Evolutionary conservation across 1,140 invertebrate species (phyloP).

Genomic region (Heterodera schachtii): DNA sequence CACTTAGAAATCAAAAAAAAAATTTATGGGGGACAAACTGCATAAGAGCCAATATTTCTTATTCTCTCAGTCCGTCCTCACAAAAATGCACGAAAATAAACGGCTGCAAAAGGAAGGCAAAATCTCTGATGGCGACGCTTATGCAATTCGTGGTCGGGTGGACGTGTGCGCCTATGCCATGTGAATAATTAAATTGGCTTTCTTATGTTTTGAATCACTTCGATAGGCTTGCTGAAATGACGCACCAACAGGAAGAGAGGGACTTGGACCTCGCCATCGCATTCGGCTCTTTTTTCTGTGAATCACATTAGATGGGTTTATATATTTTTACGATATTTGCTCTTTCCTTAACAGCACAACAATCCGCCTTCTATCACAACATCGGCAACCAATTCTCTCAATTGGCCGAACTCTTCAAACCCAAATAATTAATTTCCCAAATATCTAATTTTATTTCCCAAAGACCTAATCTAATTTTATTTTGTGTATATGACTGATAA

Average conservation of each 20-base stretch:
- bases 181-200: not conserved
- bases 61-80: slow-evolving; percentile 74
- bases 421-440: not conserved
- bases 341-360: slow-evolving; percentile 69
- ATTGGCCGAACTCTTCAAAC: slow-evolving; percentile 38
- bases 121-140: slow-evolving; percentile 78
- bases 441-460: no score
- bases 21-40: no score
- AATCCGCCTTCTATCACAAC: slow-evolving; percentile 89
- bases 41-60: no score
- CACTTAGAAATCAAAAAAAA: no score
- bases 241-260: slow-evolving; percentile 73
- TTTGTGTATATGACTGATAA: no score
- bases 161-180: slow-evolving; percentile 88
- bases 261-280: slow-evolving; percentile 21
- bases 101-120: slow-evolving; percentile 79
- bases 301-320: slow-evolving; percentile 69
- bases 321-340: no score
- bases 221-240: slow-evolving; percentile 79
- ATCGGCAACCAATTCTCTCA: slow-evolving; percentile 57
- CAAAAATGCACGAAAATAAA: slow-evolving; percentile 86
- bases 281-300: slow-evolving; percentile 4
- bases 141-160: slow-evolving; percentile 79
- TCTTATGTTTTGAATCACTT: not conserved
- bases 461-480: no score